Conservation (phyloP, 1,140 invertebrate species). For the Rhynchophorus ferrugineus region DNA sequence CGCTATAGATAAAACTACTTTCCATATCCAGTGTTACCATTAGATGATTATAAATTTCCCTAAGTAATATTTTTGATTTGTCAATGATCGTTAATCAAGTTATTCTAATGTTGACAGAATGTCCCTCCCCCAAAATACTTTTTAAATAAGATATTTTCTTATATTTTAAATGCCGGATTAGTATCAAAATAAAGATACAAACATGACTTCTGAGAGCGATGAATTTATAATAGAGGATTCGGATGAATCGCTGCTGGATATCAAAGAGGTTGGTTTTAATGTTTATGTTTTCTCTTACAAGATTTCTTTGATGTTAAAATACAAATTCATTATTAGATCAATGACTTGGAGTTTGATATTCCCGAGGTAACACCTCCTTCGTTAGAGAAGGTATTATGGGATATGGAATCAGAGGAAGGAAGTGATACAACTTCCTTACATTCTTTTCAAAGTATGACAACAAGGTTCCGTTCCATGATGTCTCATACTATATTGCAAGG, state of each 20-base stretch:
- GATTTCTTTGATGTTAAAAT: not conserved
- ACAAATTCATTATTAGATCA: constrained; percentile 46
- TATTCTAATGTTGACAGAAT: not conserved
- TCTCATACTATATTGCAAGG: constrained; percentile 76
- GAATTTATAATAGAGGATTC: constrained; percentile 36
- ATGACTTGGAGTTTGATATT: constrained; percentile 78
- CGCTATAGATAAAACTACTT: too few relatives aligned
- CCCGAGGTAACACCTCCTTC: constrained; percentile 72
- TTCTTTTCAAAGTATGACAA: constrained; percentile 43
- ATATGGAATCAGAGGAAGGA: constrained; percentile 56
- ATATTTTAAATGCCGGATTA: constrained; percentile 15
- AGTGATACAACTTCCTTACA: constrained; percentile 47
- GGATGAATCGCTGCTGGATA: constrained; percentile 36
- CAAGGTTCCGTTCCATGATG: constrained; percentile 59
- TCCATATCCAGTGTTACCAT: too few relatives aligned
- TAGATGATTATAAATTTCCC: too few relatives aligned
- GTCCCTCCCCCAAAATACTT: not conserved
- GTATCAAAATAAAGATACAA: constrained; percentile 25
- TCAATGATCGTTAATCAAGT: too few relatives aligned
- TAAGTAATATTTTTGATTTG: too few relatives aligned
- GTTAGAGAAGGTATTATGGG: constrained; percentile 77
- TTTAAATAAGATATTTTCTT: not conserved
- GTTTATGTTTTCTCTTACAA: not conserved
- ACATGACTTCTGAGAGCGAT: constrained; percentile 37
- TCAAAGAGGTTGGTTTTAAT: constrained; percentile 35